Percentiles rank a stretch among this genome's conserved stretches.
Evolutionary conservation across 2,797 vertebrate genomes (phyloP).

Genomic region (Syngnathus rostellatus): DNA sequence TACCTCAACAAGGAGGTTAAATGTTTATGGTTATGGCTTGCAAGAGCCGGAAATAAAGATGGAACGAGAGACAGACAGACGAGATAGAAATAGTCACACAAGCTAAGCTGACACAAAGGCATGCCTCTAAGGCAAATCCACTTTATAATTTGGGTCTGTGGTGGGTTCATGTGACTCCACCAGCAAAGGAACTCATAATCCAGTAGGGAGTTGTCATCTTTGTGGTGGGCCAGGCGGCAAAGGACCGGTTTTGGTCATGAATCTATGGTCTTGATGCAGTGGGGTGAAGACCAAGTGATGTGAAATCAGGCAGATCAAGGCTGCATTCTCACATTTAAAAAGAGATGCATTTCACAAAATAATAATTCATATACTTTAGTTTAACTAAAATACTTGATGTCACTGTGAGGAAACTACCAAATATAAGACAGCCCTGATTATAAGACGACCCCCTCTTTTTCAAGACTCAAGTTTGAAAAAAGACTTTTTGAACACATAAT

Average conservation of each 20-base stretch:
- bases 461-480: too few relatives aligned
- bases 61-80: slow-evolving; percentile 11
- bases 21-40: slow-evolving; percentile 3
- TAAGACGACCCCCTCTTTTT: too few relatives aligned
- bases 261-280: slow-evolving; percentile 43
- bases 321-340: slow-evolving; percentile 36
- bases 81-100: slow-evolving; percentile 21
- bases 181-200: slow-evolving; percentile 62
- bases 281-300: slow-evolving; percentile 35
- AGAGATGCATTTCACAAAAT: too few relatives aligned
- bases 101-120: slow-evolving; percentile 40
- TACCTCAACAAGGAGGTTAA: not conserved
- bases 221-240: slow-evolving; percentile 48
- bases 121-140: slow-evolving; percentile 47
- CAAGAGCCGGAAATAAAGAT: not conserved
- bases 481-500: too few relatives aligned
- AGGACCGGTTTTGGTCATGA: slow-evolving; percentile 41
- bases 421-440: too few relatives aligned
- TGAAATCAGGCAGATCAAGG: slow-evolving; percentile 30
- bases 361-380: not conserved
- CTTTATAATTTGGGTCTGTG: slow-evolving; percentile 71
- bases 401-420: too few relatives aligned
- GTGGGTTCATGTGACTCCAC: slow-evolving; percentile 58
- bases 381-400: too few relatives aligned
- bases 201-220: slow-evolving; percentile 63